Evolutionary conservation across 2,888 invertebrate genomes (phyloP).

Genomic region (Amphipoea lucens): DNA sequence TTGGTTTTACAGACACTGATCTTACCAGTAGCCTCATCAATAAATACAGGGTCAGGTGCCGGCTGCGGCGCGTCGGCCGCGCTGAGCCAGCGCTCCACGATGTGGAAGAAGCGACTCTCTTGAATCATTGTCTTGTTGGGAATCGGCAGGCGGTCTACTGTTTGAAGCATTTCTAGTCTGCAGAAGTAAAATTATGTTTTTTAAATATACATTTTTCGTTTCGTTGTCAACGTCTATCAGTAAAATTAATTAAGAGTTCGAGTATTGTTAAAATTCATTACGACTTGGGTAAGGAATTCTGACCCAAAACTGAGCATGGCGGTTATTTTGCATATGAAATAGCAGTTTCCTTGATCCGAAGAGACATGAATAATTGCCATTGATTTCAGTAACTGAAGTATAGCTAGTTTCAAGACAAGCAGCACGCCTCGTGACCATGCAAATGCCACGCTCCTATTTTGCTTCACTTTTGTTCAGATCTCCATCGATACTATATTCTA

Average conservation of each 20-base stretch:
- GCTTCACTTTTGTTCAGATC: not conserved
- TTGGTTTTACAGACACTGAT: not conserved
- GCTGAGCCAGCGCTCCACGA: slow-evolving; percentile 96
- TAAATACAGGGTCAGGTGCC: slow-evolving; percentile 73
- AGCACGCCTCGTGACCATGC: not conserved
- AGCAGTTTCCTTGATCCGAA: not conserved
- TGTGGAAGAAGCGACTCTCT: slow-evolving; percentile 96
- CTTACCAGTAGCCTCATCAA: slow-evolving; percentile 86
- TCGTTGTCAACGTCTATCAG: not conserved
- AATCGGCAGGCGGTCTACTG: slow-evolving; percentile 96
- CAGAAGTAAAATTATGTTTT: not conserved
- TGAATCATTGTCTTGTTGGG: slow-evolving; percentile 97
- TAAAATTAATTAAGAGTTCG: not conserved
- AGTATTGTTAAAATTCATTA: not conserved
- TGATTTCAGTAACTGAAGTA: not conserved
- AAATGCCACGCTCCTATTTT: not conserved
- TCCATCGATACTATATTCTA: not conserved
- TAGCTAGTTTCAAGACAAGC: not conserved
- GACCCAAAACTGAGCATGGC: no score
- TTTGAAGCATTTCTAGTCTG: slow-evolving; percentile 94
- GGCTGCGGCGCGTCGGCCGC: slow-evolving; percentile 75
- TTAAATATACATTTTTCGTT: not conserved
- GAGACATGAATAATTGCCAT: not conserved
- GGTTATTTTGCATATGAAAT: no score
- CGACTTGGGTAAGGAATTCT: not conserved